These are phyloP conservation scores for Platysteira castanea DNA, from an alignment of 2,113 vertebrate genomes.

Conservation along the genomic window DNA sequence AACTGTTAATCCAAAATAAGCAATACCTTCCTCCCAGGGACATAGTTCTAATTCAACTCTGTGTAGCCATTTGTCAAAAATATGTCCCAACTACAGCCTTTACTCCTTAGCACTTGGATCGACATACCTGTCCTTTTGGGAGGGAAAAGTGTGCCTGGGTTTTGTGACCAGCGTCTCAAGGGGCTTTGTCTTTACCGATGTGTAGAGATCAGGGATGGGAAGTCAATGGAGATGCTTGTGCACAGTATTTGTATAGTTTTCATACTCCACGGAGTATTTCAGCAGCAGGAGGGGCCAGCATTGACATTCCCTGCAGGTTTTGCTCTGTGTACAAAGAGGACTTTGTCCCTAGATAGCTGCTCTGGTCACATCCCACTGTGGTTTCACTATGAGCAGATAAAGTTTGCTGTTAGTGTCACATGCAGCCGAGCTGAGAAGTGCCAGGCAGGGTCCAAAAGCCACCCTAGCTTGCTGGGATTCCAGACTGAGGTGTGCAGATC, in stretches of 20 bases:
- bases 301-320: background rate
- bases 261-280: background rate
- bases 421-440: accelerated
- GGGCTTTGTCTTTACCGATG: background rate
- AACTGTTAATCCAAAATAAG: background rate
- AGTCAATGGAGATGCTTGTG: background rate
- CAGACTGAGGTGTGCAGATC: background rate
- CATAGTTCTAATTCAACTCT: background rate
- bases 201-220: background rate
- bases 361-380: background rate
- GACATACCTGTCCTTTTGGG: accelerated
- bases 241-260: background rate
- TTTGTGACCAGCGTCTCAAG: background rate
- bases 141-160: background rate
- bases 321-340: background rate
- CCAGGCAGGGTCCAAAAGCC: background rate
- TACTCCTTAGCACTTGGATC: background rate
- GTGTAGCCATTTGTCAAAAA: background rate
- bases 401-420: background rate
- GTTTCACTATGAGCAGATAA: background rate
- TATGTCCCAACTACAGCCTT: background rate
- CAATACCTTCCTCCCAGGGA: background rate
- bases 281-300: background rate
- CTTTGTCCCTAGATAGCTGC: background rate
- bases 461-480: background rate